phyloP scores from a whole-genome alignment of 35 echinoderm and acorn worm genomes.

The Anneissia japonica region DNA sequence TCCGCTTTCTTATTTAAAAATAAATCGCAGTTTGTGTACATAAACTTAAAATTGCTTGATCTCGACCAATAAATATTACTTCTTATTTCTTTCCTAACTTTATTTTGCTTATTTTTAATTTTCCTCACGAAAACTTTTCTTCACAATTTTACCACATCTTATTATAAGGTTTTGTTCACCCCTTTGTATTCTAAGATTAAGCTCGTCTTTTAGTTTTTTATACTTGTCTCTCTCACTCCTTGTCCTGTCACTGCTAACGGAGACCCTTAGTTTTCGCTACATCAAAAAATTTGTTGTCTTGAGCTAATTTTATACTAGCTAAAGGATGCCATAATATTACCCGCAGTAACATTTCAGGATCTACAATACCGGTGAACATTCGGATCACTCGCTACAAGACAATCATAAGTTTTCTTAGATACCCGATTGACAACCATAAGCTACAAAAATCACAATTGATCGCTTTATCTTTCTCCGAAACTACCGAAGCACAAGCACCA shows the following conservation, averaged over 20 bases:
- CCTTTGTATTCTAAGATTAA: background rate
- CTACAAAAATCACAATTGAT: too few relatives aligned
- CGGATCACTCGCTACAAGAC: too few relatives aligned
- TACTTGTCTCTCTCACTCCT: background rate
- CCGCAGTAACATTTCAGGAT: too few relatives aligned
- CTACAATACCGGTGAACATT: too few relatives aligned
- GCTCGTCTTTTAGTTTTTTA: background rate
- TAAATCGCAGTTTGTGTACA: background rate
- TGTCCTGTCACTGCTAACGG: background rate
- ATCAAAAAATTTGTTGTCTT: background rate
- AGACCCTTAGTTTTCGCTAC: background rate
- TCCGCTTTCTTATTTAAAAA: background rate
- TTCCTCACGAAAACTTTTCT: background rate
- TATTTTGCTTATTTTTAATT: background rate
- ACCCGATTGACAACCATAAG: too few relatives aligned
- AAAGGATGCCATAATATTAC: too few relatives aligned
- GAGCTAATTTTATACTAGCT: too few relatives aligned
- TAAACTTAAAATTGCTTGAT: background rate
- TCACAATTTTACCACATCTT: background rate
- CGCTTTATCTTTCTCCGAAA: too few relatives aligned
- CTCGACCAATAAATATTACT: background rate
- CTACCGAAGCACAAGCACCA: too few relatives aligned
- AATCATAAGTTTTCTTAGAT: too few relatives aligned
- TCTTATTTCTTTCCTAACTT: background rate
- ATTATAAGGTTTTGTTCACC: background rate